Conservation (phyloP, 1,140 invertebrate species). For the Triops cancriformis region DNA sequence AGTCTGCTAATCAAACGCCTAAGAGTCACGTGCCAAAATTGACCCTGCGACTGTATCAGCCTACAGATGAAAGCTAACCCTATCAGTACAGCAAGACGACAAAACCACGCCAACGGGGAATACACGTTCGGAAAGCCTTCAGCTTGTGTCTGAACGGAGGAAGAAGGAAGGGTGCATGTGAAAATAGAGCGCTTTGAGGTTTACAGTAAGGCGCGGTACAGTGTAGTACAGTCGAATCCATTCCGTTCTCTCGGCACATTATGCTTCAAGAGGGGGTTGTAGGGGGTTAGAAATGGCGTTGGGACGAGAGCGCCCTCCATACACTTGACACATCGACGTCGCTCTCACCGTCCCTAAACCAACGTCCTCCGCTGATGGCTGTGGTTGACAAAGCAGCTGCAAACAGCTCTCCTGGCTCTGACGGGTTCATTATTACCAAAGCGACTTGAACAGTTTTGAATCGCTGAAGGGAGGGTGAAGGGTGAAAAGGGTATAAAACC, state of each 20-base stretch:
- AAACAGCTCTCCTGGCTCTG: not conserved
- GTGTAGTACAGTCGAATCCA: not conserved
- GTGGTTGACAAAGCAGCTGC: slow-evolving; percentile 12
- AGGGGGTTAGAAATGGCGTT: not conserved
- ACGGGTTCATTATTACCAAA: slow-evolving; percentile 7
- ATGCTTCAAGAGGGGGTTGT: not conserved
- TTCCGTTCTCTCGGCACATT: not conserved
- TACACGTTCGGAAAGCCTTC: too few species aligned
- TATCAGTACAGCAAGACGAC: too few species aligned
- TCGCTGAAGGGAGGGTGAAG: not conserved
- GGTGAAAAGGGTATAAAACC: not conserved
- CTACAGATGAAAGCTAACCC: too few species aligned
- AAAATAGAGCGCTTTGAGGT: not conserved
- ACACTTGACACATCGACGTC: slow-evolving; percentile 12
- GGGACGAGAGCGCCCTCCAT: not conserved
- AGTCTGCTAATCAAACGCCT: too few species aligned
- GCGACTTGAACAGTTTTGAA: slow-evolving; percentile 10
- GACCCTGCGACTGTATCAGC: too few species aligned
- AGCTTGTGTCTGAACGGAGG: too few species aligned
- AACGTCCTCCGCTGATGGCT: not conserved
- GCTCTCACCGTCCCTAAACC: not conserved
- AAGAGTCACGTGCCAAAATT: too few species aligned
- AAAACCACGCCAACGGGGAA: too few species aligned
- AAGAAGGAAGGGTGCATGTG: too few species aligned
- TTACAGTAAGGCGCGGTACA: not conserved